phyloP scores from a whole-genome alignment of 2,888 invertebrate genomes.

The Osmoderma eremita region DNA sequence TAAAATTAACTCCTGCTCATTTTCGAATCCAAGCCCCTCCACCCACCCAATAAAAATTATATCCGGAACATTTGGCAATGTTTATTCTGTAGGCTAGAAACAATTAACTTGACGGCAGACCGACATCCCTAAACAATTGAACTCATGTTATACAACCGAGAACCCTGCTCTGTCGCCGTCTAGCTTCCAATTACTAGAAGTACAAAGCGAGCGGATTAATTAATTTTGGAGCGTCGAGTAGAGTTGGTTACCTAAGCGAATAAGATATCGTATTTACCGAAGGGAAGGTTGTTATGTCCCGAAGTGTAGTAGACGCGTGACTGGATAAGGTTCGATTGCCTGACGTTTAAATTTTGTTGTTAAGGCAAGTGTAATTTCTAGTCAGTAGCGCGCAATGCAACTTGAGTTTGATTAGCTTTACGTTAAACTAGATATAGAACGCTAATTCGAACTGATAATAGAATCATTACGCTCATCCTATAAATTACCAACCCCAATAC shows the following conservation, averaged over 20 bases:
- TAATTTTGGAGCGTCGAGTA: slow-evolving; percentile 28
- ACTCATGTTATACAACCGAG: neutral
- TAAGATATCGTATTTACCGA: slow-evolving; percentile 23
- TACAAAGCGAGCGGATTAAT: slow-evolving; percentile 33
- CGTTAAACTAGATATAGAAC: too few species aligned
- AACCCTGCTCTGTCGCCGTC: slow-evolving; percentile 6
- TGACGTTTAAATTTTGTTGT: slow-evolving; percentile 8
- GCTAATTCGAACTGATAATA: too few species aligned
- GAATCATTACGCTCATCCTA: too few species aligned
- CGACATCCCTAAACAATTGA: slow-evolving; percentile 16
- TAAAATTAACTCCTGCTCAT: too few species aligned
- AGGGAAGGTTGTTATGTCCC: neutral
- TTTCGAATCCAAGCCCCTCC: too few species aligned
- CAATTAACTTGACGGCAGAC: slow-evolving; percentile 28
- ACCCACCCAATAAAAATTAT: neutral
- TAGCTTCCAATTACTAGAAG: slow-evolving; percentile 28
- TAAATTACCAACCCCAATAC: too few species aligned
- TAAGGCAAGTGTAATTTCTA: neutral
- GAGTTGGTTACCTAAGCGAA: slow-evolving; percentile 20
- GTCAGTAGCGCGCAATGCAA: too few species aligned
- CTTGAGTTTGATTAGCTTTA: too few species aligned
- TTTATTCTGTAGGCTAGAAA: neutral
- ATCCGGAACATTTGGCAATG: slow-evolving; percentile 4
- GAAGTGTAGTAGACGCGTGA: neutral
- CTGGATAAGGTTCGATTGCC: neutral